These are phyloP conservation scores for Actinopyga echinites DNA, from an alignment of 53 echinoderm and acorn worm species.

Conservation along the genomic window DNA sequence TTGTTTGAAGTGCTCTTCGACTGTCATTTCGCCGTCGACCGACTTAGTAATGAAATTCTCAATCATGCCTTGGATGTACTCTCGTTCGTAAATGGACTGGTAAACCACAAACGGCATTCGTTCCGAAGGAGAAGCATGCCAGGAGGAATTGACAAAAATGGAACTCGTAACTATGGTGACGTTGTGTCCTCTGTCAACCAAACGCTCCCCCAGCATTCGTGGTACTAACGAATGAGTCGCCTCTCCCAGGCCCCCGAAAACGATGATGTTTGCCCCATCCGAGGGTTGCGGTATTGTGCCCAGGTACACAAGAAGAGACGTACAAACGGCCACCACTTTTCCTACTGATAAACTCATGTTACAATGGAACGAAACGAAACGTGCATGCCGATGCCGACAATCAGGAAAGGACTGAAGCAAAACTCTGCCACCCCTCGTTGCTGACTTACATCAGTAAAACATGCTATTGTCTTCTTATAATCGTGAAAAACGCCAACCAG, in stretches of 20 bases:
- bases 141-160: constrained; percentile 33
- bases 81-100: constrained; percentile 17
- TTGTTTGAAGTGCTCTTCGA: constrained; percentile 5
- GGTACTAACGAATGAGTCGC: constrained; percentile 14
- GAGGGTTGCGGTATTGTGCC: too few species aligned
- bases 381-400: too few species aligned
- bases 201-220: constrained; percentile 31
- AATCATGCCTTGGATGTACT: constrained; percentile 6
- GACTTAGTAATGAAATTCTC: constrained; percentile 30
- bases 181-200: constrained; percentile 36
- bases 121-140: constrained; percentile 28
- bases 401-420: too few species aligned
- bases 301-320: too few species aligned
- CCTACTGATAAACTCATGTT: too few species aligned
- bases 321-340: too few species aligned
- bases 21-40: constrained; percentile 24
- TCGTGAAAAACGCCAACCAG: too few species aligned
- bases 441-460: too few species aligned
- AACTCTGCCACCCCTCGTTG: too few species aligned
- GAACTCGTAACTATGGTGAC: constrained; percentile 35
- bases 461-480: too few species aligned
- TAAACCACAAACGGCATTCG: constrained; percentile 3
- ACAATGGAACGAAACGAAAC: too few species aligned
- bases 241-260: constrained; percentile 28
- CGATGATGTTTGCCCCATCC: constrained; percentile 19